Percentiles rank a stretch among this genome's conserved stretches.
phyloP scores from a whole-genome alignment of 23 tunicate species.

The Oikopleura dioica region DNA sequence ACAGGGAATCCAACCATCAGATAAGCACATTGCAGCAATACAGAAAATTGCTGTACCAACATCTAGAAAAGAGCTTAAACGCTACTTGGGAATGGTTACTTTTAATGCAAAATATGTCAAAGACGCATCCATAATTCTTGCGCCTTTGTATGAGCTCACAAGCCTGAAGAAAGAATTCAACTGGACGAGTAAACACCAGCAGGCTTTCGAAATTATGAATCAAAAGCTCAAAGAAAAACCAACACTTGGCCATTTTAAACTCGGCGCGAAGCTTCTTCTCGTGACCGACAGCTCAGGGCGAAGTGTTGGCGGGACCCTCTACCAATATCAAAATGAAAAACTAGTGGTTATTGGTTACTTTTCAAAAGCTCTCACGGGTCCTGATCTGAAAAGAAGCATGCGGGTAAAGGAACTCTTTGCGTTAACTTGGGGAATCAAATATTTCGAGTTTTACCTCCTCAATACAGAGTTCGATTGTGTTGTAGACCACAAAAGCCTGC shows the following conservation, averaged over 20 bases:
- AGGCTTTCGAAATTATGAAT: neutral
- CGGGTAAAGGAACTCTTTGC: conserved; percentile 7
- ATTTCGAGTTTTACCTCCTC: neutral
- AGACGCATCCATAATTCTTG: neutral
- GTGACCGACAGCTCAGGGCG: neutral
- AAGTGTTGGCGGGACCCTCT: neutral
- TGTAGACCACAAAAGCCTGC: neutral
- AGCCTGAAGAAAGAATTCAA: neutral
- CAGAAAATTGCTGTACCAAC: neutral
- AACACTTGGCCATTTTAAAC: neutral
- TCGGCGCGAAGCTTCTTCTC: neutral
- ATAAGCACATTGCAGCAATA: conserved; percentile 1
- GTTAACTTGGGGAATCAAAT: neutral
- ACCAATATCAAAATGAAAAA: neutral
- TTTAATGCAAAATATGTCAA: neutral
- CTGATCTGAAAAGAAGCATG: no score
- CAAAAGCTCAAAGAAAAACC: neutral
- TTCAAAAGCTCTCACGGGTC: no score
- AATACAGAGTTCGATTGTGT: neutral
- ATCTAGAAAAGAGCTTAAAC: neutral
- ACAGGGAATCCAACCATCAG: neutral
- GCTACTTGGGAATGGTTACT: neutral
- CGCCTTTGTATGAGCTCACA: neutral
- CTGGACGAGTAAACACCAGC: neutral
- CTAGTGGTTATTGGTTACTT: no score